Evolutionary conservation across 2,888 invertebrate species (phyloP), one percentile per base, ranked within the genome.

Genomic region (Celastrina argiolus): DNA sequence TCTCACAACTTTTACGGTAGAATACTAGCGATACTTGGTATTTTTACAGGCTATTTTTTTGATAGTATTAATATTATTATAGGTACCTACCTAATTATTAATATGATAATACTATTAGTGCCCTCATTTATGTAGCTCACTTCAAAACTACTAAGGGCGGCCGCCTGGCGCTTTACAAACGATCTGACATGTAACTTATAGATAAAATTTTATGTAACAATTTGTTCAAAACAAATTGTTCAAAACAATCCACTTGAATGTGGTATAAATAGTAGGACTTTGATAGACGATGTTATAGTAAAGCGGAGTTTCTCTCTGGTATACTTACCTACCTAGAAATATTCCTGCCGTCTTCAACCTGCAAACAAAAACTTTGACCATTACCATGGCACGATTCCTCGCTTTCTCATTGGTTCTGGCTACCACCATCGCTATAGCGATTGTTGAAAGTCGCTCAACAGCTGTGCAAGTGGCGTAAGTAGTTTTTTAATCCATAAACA

Each of bases 151-250:
- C 18, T 45, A 45, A 45, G 18, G 45, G 8, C 45, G 45, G 45
- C 45, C 45, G 45, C 45, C 45, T n/a, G n/a, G n/a, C n/a, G n/a
- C n/a, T 18, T 45, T 45, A 45, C 45, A 18, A 45, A 26, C 51
- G 22, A 51, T 16, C 18, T 8, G 12, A 51, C 14, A 12, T 22
- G 26, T 22, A 51, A 22, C 12, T 26, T 16, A 51, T 22, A 12
- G 36, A 36, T 36, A 26, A 22, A 22, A 51, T 18, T 45, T 3
- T 8, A 45, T 51, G 51, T 51, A 26, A 10, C 12, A 22, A 22
- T 26, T 26, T 14, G 22, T 51, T 51, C 22, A 1, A 26, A 51
- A 51, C 16, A 22, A 31, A 31, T 7, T 7, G 6, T 31, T 31
- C 26, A n/a, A n/a, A n/a, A 51, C 14, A 51, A 51, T 12, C 51